These are phyloP conservation scores for Pygoscelis adeliae DNA, from an alignment of 2,113 vertebrate species.

Conservation along the genomic window DNA sequence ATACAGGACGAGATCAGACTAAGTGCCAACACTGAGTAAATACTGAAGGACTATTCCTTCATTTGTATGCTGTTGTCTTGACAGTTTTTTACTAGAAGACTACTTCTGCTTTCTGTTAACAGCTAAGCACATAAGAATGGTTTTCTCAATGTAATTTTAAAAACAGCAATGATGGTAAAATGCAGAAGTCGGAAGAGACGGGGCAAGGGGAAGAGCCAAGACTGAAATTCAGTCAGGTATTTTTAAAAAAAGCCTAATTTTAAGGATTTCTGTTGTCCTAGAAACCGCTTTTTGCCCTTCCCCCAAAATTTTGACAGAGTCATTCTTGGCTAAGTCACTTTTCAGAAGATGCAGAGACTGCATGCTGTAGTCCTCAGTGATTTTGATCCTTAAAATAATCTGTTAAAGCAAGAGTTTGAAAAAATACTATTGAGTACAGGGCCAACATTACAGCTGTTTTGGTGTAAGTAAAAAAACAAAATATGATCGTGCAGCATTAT, in stretches of 20 bases:
- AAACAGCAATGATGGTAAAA: background rate
- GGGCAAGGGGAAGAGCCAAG: background rate
- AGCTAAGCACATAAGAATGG: background rate
- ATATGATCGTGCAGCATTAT: rapidly evolving
- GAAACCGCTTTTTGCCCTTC: background rate
- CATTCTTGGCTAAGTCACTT: background rate
- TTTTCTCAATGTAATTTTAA: background rate
- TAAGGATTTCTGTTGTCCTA: background rate
- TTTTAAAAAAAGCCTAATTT: background rate
- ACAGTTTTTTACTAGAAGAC: background rate
- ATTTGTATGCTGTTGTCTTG: background rate
- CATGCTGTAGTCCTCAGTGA: background rate
- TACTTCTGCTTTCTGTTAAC: background rate
- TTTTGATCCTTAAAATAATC: background rate
- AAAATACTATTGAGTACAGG: background rate
- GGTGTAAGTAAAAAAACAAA: rapidly evolving
- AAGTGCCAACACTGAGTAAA: background rate
- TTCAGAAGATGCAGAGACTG: background rate
- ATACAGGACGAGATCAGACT: background rate
- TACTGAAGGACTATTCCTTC: background rate
- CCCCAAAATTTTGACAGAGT: background rate
- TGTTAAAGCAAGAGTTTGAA: background rate
- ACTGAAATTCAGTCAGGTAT: background rate
- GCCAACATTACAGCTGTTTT: background rate
- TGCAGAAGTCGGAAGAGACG: background rate